These are phyloP conservation scores for Coptodon rendalli DNA, from an alignment of 2,113 vertebrate species.

Conservation along the genomic window DNA sequence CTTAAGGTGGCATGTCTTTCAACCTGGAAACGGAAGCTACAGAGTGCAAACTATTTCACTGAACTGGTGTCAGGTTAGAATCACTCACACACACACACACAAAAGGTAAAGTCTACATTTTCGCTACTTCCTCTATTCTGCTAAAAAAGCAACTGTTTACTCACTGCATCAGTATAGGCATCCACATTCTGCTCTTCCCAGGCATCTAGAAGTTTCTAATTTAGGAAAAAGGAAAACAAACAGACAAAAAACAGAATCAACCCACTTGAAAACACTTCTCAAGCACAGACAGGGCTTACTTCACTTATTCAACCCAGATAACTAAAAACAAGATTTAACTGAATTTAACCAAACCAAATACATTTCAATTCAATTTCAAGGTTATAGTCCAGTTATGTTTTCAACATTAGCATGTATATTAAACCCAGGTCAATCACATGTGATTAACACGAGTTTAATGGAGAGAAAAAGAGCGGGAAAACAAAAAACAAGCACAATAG, in stretches of 20 bases:
- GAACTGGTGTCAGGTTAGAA: neutral
- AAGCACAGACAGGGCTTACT: neutral
- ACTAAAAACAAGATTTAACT: neutral
- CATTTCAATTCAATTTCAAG: too few relatives aligned
- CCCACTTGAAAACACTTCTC: neutral
- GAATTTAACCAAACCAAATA: neutral
- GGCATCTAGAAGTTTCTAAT: constrained; percentile 86
- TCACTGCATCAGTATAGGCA: constrained; percentile 84
- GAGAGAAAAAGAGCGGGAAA: rapidly evolving
- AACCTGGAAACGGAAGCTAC: neutral
- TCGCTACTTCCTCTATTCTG: neutral
- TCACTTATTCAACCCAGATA: neutral
- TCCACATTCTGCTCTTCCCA: constrained; percentile 89
- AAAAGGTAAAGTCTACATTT: neutral
- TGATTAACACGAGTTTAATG: neutral
- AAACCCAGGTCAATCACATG: neutral
- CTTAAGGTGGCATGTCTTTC: neutral
- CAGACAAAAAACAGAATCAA: neutral
- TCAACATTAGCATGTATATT: neutral
- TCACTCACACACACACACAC: too few relatives aligned
- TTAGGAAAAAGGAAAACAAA: neutral
- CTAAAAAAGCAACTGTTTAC: neutral
- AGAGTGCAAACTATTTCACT: neutral
- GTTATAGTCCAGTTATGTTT: neutral
- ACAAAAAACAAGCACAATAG: neutral